Evolutionary conservation across 2,888 invertebrate genomes (phyloP), one percentile per base, ranked within the genome.

Genomic region (Dicranocentrus wangi): DNA sequence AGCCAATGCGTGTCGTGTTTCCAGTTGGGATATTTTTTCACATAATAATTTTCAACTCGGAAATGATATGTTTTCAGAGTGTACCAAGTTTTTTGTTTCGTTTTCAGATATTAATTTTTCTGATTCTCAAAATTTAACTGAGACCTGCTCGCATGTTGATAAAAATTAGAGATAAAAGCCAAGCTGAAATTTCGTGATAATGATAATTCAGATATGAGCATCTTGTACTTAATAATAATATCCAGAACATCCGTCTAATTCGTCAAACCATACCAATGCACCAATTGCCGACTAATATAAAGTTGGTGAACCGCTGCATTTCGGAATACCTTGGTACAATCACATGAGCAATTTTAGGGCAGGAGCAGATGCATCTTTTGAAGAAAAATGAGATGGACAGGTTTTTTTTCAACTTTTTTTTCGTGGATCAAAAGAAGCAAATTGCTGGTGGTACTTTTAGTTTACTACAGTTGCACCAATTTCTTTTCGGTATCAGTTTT

Each of bases 121-220:
- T 66, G 27, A 13, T 43, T 65, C 51, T 47, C 15, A 66, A 43
- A 65, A 65, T 65, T 65, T 42, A 8, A 25, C 23, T 28, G 66
- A 27, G 47, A 2, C 51, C 72, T 19, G 47, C 66, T 72, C 66
- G 79, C 79, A 79, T 79, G 79, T 51, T 58, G 79, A 79, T 71
- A 43, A 47, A 79, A 28, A 79, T 79, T 66, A 66, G 72, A 72
- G 71, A 78, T 78, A 78, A 71, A 42, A 39, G 27, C 28, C 2
- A 53, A 53, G 32, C 15, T 53, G 53, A 23, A 42, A 42, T 70
- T n/a, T 72, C 66, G 60, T 60, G 68, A 63, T 71, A 63, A 78
- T 58, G 70, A 71, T 55, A 78, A 78, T 78, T 78, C 58, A 27
- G n/a, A n/a, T 55, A 55, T 39, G 77, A 69, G 69, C 60, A 70